Evolutionary conservation across 2,888 invertebrate species (phyloP), one percentile per base, ranked within the genome.

Genomic region (Yponomeuta malinellus): DNA sequence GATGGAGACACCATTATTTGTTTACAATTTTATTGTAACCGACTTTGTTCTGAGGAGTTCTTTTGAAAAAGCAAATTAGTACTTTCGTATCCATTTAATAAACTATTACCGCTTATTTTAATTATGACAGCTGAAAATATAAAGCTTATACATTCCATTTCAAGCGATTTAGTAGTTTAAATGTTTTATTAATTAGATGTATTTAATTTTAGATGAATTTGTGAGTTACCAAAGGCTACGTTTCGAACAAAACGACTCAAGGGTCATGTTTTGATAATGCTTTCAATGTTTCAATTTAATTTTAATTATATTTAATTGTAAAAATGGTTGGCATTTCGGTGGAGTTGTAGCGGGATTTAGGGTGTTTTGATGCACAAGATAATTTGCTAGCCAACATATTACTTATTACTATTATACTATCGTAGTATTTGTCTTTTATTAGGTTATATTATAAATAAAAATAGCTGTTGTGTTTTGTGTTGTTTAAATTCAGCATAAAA

Each of bases 401-500:
- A 81, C 77, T 75, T 74, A 75, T 76, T 78, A 76, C 74, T 78
- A 78, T 75, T 77, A 76, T 81, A 81, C 81, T 84, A 71, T 79
- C 81, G 37, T 67, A 52, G 52, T 80, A 78, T n/a, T 85, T 78
- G 67, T 71, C 69, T 69, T 69, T 43, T 64, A 48, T 84, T 90
- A 89, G 88, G 84, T 89, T 88, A 76, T 77, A 80, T 33, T 37
- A 59, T 74, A 77, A 59, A 63, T 63, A 68, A 70, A 59, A 66
- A 80, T 89, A 84, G 85, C 87, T 88, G 90, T 90, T 91, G 89
- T 90, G 81, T 85, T 85, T 87, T 87, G 84, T 89, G 88, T 85
- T 90, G 82, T 84, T 85, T 84, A 78, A 81, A 69, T 78, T 85
- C 82, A 78, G 78, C 82, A 82, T 84, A 76, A 80, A 79, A 80